Conservation (phyloP, 2,113 vertebrate species). For the Poeciliopsis retropinna region DNA sequence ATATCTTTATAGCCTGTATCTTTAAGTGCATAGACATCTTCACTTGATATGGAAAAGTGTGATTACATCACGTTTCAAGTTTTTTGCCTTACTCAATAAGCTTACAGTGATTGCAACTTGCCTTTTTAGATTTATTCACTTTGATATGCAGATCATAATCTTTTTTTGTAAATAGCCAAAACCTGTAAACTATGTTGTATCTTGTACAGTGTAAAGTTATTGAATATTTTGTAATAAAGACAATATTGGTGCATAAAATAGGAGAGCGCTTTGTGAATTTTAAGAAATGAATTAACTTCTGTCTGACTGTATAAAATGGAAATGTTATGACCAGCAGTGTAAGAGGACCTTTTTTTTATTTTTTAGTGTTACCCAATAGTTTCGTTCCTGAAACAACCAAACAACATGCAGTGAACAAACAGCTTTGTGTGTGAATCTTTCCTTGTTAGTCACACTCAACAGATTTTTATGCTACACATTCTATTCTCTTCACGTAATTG, state of each 20-base stretch:
- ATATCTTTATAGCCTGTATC: conserved; percentile 55
- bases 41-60: conserved; percentile 81
- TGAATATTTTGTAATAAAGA: conserved; percentile 84
- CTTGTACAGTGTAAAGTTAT: conserved; percentile 84
- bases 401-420: conserved; percentile 2
- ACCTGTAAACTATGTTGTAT: conserved; percentile 80
- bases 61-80: conserved; percentile 77
- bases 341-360: conserved; percentile 1
- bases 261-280: conserved; percentile 1
- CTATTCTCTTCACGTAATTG: conserved; percentile 25
- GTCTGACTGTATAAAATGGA: background rate
- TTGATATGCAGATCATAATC: conserved; percentile 86
- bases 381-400: background rate
- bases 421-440: conserved; percentile 5
- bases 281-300: background rate
- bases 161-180: conserved; percentile 87
- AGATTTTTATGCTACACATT: conserved; percentile 23
- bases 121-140: conserved; percentile 89
- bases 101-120: conserved; percentile 87
- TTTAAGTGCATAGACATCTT: conserved; percentile 51
- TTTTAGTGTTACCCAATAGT: background rate
- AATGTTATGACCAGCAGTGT: background rate
- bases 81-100: conserved; percentile 94
- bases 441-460: conserved; percentile 29
- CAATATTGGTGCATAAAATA: conserved; percentile 79